phyloP scores from a whole-genome alignment of 1,140 invertebrate genomes.

The Pseudomyrmex concolor region DNA sequence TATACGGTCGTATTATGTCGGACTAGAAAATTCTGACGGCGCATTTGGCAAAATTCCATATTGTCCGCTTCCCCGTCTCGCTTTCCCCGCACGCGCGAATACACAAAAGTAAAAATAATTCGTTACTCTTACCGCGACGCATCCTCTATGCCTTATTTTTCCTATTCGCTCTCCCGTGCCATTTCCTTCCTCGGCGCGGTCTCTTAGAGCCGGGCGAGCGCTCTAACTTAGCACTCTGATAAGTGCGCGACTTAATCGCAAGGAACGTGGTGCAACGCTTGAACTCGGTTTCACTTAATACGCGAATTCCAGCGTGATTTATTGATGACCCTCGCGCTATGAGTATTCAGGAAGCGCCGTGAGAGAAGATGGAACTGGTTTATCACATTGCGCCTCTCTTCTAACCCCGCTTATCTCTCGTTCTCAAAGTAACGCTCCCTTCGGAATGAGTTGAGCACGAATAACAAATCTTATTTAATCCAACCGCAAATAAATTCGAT shows the following conservation, averaged over 20 bases:
- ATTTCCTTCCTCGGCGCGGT: conserved; percentile 41
- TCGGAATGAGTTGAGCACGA: conserved; percentile 61
- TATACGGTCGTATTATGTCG: conserved; percentile 1
- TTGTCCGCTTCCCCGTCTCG: not conserved
- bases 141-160: conserved; percentile 48
- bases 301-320: conserved; percentile 72
- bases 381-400: conserved; percentile 52
- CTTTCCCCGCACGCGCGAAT: not conserved
- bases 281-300: conserved; percentile 69
- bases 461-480: conserved; percentile 52
- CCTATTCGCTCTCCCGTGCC: conserved; percentile 42
- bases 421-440: conserved; percentile 43
- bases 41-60: conserved; percentile 44
- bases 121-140: conserved; percentile 27
- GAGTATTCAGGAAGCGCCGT: conserved; percentile 65
- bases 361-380: conserved; percentile 60
- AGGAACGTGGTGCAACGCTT: conserved; percentile 60
- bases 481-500: not conserved
- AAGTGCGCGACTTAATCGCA: conserved; percentile 70
- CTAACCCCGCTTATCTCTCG: not conserved
- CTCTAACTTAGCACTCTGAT: conserved; percentile 69
- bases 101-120: conserved; percentile 45
- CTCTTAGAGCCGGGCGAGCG: conserved; percentile 36
- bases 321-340: conserved; percentile 70
- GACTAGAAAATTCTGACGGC: conserved; percentile 36